Conservation (phyloP, 1,140 invertebrate genomes). For the Neuroterus valhalla region DNA sequence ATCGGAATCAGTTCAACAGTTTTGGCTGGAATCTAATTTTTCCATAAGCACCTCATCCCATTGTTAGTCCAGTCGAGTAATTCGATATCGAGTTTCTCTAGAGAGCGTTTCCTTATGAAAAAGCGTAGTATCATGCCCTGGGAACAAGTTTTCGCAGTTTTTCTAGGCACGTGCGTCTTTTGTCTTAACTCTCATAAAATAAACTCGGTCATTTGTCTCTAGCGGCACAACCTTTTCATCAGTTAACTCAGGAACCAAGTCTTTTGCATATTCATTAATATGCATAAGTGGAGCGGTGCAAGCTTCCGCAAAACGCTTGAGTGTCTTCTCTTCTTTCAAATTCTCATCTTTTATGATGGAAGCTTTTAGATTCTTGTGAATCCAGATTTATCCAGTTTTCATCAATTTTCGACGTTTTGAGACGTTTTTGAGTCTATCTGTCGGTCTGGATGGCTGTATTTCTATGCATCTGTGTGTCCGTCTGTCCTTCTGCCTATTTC, state of each 20-base stretch:
- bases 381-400: too few species aligned
- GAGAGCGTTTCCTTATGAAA: slow-evolving; percentile 1
- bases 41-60: too few species aligned
- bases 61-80: too few species aligned
- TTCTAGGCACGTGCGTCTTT: slow-evolving; percentile 1
- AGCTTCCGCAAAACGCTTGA: slow-evolving; percentile 2
- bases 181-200: neutral
- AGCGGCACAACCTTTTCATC: slow-evolving; percentile 2
- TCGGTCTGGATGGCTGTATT: too few species aligned
- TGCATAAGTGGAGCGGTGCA: slow-evolving; percentile 13
- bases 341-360: too few species aligned
- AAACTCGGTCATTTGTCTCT: slow-evolving; percentile 18
- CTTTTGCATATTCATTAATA: slow-evolving; percentile 30
- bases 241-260: slow-evolving; percentile 10
- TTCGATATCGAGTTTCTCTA: neutral
- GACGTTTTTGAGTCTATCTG: too few species aligned
- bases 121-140: neutral
- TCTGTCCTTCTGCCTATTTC: too few species aligned
- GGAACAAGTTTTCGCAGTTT: neutral
- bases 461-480: too few species aligned
- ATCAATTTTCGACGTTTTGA: too few species aligned
- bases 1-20: too few species aligned
- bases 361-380: too few species aligned
- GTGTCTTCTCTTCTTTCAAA: neutral
- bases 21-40: too few species aligned